Evolutionary conservation across 2,113 vertebrate species (phyloP).

Genomic region (Pseudois nayaur): DNA sequence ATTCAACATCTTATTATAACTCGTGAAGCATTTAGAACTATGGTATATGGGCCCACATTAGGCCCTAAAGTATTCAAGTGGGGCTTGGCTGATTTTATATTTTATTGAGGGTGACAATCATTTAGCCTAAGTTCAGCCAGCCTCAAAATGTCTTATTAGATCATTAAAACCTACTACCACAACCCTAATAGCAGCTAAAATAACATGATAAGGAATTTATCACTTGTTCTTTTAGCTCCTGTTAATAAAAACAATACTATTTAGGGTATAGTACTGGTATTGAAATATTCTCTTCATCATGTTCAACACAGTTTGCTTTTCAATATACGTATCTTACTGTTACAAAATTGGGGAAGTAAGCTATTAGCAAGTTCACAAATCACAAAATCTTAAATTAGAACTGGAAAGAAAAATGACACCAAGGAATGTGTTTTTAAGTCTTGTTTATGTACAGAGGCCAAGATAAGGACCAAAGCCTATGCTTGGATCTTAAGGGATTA

Average conservation of each 20-base stretch:
- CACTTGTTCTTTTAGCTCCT: neutral
- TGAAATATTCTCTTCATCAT: neutral
- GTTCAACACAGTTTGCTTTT: neutral
- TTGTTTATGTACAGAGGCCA: neutral
- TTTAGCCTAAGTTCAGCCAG: neutral
- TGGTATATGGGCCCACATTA: neutral
- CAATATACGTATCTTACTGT: neutral
- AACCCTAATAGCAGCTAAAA: neutral
- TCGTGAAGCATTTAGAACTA: conserved; percentile 11
- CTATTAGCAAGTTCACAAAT: neutral
- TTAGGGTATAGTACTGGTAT: neutral
- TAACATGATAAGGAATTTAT: neutral
- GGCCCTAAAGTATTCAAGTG: neutral
- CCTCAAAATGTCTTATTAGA: neutral
- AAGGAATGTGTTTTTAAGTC: neutral
- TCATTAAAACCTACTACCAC: neutral
- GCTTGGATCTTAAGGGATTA: neutral
- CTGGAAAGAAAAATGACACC: neutral
- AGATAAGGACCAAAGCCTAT: rapidly evolving
- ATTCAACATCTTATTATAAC: neutral
- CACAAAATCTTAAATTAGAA: neutral
- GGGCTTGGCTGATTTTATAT: neutral
- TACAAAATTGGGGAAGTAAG: neutral
- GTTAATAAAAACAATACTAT: neutral
- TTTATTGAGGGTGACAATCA: neutral